Percentiles rank a stretch among this genome's conserved stretches.
Conservation (phyloP, 2,888 invertebrate genomes). For the Euzophera pinguis region DNA sequence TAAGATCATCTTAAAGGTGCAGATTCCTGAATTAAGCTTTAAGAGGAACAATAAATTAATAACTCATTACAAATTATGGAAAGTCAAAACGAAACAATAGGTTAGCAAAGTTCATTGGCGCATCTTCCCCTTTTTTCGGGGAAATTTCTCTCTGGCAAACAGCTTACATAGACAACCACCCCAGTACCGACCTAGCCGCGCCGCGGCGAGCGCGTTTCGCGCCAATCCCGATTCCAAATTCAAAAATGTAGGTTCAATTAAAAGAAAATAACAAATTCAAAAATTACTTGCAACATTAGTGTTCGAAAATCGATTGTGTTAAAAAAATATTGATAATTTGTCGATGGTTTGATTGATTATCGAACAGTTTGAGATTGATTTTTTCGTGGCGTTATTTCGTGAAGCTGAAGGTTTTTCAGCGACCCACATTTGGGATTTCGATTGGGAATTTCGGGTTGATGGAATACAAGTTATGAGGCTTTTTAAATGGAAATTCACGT, state of each 20-base stretch:
- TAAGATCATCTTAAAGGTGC: too few relatives aligned
- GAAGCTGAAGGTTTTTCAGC: conserved; percentile 37
- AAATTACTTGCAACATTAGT: conserved; percentile 5
- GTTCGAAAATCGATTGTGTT: conserved; percentile 16
- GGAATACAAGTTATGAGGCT: conserved; percentile 7
- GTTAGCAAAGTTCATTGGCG: background rate
- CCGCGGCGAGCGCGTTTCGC: conserved; percentile 60
- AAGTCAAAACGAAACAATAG: background rate
- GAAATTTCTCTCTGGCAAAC: conserved; percentile 27
- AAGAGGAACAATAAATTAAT: background rate
- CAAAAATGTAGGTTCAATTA: background rate
- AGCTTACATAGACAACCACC: conserved; percentile 29
- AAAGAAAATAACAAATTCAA: conserved; percentile 15
- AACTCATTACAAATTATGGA: too few relatives aligned
- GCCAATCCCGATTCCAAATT: conserved; percentile 30
- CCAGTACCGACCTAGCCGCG: conserved; percentile 61
- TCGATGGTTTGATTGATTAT: conserved; percentile 26
- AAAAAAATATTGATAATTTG: conserved; percentile 28
- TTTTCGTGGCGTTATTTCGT: conserved; percentile 46
- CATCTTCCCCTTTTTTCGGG: conserved; percentile 33
- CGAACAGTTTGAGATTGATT: conserved; percentile 54
- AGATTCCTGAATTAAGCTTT: too few relatives aligned
- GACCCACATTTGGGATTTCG: conserved; percentile 19
- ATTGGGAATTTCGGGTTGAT: conserved; percentile 12
- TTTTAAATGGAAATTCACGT: background rate